Percentiles rank a stretch among this genome's conserved stretches.
Conservation (phyloP, 2,113 vertebrate species). For the Girardinichthys multiradiatus region DNA sequence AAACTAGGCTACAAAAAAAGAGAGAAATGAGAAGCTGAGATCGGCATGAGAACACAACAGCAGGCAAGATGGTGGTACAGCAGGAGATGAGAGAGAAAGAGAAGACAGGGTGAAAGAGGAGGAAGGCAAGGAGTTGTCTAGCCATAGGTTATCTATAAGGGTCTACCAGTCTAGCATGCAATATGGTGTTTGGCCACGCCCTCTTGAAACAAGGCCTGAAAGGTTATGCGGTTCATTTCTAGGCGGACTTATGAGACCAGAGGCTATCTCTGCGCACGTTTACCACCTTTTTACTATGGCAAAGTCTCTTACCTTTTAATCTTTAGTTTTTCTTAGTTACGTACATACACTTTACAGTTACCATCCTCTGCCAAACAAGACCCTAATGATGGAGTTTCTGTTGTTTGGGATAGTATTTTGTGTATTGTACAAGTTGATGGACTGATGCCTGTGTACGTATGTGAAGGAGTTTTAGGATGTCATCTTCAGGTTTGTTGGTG, state of each 20-base stretch:
- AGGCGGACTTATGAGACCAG: slow-evolving; percentile 72
- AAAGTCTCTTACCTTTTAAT: slow-evolving; percentile 58
- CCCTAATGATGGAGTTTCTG: slow-evolving; percentile 71
- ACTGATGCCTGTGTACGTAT: slow-evolving; percentile 44
- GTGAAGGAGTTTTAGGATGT: slow-evolving; percentile 40
- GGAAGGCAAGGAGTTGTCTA: slow-evolving; percentile 75
- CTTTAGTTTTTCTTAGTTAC: slow-evolving; percentile 54
- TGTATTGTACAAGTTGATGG: slow-evolving; percentile 46
- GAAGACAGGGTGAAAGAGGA: slow-evolving; percentile 58
- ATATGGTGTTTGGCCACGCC: slow-evolving; percentile 91
- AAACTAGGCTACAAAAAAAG: slow-evolving; percentile 90
- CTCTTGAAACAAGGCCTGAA: slow-evolving; percentile 77
- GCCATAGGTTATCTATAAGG: slow-evolving; percentile 74
- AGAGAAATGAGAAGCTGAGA: slow-evolving; percentile 69
- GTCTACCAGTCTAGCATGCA: slow-evolving; percentile 95
- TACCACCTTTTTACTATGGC: slow-evolving; percentile 76
- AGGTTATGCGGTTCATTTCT: slow-evolving; percentile 70
- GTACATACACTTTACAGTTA: slow-evolving; percentile 68
- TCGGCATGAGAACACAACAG: slow-evolving; percentile 76
- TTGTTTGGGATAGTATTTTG: slow-evolving; percentile 54
- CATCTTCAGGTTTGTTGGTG: slow-evolving; percentile 45
- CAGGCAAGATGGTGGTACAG: slow-evolving; percentile 73
- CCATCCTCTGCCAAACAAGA: slow-evolving; percentile 71
- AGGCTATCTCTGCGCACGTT: slow-evolving; percentile 68
- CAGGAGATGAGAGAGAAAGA: slow-evolving; percentile 59